These are phyloP conservation scores for Sphaeridia pumilis DNA, from an alignment of 2,888 invertebrate species.

Conservation along the genomic window DNA sequence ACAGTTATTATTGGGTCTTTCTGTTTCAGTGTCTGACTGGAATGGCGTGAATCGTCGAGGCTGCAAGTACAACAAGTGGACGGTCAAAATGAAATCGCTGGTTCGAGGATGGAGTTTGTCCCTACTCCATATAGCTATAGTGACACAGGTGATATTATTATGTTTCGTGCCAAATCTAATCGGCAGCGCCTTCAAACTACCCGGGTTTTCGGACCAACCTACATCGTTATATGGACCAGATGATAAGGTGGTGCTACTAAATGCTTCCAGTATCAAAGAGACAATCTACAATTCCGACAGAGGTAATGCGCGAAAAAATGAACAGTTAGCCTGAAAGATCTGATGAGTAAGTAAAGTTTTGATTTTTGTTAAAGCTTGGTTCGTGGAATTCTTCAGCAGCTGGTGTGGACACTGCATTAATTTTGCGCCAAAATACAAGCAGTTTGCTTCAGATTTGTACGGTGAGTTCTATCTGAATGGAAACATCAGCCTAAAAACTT, in stretches of 20 bases:
- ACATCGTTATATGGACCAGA: conserved; percentile 49
- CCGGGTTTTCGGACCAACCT: neutral
- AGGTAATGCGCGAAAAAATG: no score
- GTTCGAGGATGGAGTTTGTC: no score
- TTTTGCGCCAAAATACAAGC: conserved; percentile 80
- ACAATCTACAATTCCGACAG: conserved; percentile 51
- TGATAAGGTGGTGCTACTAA: conserved; percentile 55
- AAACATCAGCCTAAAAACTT: no score
- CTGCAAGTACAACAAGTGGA: no score
- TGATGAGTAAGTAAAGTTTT: no score
- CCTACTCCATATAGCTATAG: no score
- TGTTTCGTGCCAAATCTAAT: neutral
- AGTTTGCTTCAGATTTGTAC: conserved; percentile 54
- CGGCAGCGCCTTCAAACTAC: neutral
- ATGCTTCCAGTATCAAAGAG: conserved; percentile 53
- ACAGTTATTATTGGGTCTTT: no score
- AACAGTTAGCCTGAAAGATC: neutral
- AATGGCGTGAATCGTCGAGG: no score
- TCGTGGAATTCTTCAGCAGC: conserved; percentile 89
- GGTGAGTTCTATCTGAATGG: no score
- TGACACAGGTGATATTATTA: neutral
- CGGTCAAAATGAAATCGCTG: no score
- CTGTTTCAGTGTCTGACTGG: no score
- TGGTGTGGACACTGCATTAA: conserved; percentile 91
- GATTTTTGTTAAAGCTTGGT: conserved; percentile 48